These are phyloP conservation scores for Apotomis capreana DNA, from an alignment of 2,888 invertebrate species.

Conservation along the genomic window DNA sequence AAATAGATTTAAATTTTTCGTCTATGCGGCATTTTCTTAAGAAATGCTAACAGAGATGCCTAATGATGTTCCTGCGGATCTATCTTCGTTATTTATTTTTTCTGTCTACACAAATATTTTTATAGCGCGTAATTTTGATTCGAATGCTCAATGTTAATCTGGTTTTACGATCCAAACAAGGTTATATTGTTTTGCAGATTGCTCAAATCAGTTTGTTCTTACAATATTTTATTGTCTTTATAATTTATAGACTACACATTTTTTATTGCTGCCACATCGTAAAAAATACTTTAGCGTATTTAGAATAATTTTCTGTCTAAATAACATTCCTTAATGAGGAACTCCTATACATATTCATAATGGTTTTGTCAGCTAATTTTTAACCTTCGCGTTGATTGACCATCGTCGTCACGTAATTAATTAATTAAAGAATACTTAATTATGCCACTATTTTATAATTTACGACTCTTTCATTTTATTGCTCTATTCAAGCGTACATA, in stretches of 20 bases:
- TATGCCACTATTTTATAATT: conserved; percentile 67
- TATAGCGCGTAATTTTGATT: conserved; percentile 43
- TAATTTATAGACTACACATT: conserved; percentile 64
- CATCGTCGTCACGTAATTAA: conserved; percentile 74
- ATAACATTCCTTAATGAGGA: conserved; percentile 51
- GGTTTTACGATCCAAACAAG: conserved; percentile 59
- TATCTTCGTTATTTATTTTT: conserved; percentile 3
- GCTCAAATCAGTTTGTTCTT: conserved; percentile 57
- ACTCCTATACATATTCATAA: conserved; percentile 68
- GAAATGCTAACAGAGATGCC: background rate
- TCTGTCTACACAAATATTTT: conserved; percentile 17
- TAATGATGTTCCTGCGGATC: background rate
- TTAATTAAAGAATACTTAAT: conserved; percentile 75
- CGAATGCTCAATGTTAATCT: conserved; percentile 49
- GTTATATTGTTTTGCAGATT: conserved; percentile 55
- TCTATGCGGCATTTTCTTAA: conserved; percentile 10
- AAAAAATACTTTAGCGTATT: conserved; percentile 52
- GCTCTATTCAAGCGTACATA: conserved; percentile 64
- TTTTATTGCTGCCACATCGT: conserved; percentile 61
- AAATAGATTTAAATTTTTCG: conserved; percentile 1
- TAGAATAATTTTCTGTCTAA: conserved; percentile 53
- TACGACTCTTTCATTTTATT: conserved; percentile 68
- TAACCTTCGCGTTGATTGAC: conserved; percentile 72
- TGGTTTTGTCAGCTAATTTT: conserved; percentile 71
- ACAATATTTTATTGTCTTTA: conserved; percentile 61